Evolutionary conservation across 2,888 invertebrate genomes (phyloP), one percentile per base, ranked within the genome.

Genomic region (Ischnura elegans): DNA sequence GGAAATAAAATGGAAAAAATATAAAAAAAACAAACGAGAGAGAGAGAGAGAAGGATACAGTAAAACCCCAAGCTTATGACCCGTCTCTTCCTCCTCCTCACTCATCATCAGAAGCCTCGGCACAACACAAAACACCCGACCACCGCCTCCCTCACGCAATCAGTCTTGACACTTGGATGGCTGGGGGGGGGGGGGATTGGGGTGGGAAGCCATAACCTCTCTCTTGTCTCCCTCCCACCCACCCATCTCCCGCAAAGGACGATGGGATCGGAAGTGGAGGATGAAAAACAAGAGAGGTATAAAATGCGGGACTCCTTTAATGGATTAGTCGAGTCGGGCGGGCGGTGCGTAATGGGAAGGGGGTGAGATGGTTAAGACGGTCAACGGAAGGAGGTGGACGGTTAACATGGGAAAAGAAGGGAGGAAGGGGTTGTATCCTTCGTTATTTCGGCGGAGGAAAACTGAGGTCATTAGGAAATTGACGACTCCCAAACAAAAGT

Each of bases 291-390:
- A 76, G 76, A 76, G 76, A 76, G 76, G 76, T 36, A 76, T 76
- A 76, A 76, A 76, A 76, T 76, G 76, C 76, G 76, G 76, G 76
- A 76, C 76, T 76, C 36, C 76, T 76, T 76, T 76, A 76, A 76
- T 76, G 76, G 76, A 76, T 76, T 76, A 76, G 76, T 76, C 76
- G 76, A 36, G 76, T 36, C 36, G 29, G 61, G n/a, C 36, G 76
- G 76, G 76, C 10, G 36, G 76, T 29, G 6, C 0, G 61, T 21
- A n/a, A 25, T 61, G 61, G 61, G 61, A 25, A n/a, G 25, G 61
- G 61, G 61, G 61, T 51, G 51, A 51, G 51, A 13, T 19, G 51
- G 51, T 19, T 51, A n/a, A 61, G 61, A 61, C 61, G n/a, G 16
- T n/a, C n/a, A 61, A n/a, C n/a, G 61, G 61, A n/a, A 61, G 61